Percentiles rank a stretch among this genome's conserved stretches.
phyloP scores from a whole-genome alignment of 2,797 vertebrate genomes.

The Sardinella longiceps region DNA sequence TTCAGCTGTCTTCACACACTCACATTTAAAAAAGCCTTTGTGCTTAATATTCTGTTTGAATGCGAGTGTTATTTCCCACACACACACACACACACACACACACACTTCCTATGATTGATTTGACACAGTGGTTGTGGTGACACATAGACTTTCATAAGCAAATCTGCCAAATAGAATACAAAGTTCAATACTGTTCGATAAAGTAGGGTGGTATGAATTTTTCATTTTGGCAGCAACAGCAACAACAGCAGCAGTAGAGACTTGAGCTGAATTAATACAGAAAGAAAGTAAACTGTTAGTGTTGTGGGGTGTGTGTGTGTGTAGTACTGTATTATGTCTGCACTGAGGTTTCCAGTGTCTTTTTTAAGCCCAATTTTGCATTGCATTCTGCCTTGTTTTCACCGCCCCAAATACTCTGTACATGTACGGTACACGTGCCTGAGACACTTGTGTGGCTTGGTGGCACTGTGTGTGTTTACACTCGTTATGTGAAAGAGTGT shows the following conservation, averaged over 20 bases:
- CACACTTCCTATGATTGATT: not conserved
- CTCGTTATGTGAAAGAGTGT: not conserved
- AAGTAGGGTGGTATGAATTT: not conserved
- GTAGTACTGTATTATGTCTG: too few species aligned
- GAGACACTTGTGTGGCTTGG: not conserved
- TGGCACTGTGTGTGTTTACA: not conserved
- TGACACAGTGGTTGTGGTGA: not conserved
- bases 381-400: too few species aligned
- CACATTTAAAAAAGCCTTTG: not conserved
- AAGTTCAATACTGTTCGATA: slow-evolving; percentile 21
- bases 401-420: too few species aligned
- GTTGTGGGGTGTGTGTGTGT: not conserved
- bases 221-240: not conserved
- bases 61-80: not conserved
- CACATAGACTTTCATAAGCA: not conserved
- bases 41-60: not conserved
- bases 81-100: not conserved
- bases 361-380: not conserved
- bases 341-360: not conserved
- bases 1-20: not conserved
- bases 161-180: slow-evolving; percentile 2
- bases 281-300: not conserved
- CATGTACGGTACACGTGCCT: not conserved
- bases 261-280: not conserved
- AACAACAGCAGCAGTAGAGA: too few species aligned